Evolutionary conservation across 2,888 invertebrate species (phyloP).

Genomic region (Platycnemis pennipes): DNA sequence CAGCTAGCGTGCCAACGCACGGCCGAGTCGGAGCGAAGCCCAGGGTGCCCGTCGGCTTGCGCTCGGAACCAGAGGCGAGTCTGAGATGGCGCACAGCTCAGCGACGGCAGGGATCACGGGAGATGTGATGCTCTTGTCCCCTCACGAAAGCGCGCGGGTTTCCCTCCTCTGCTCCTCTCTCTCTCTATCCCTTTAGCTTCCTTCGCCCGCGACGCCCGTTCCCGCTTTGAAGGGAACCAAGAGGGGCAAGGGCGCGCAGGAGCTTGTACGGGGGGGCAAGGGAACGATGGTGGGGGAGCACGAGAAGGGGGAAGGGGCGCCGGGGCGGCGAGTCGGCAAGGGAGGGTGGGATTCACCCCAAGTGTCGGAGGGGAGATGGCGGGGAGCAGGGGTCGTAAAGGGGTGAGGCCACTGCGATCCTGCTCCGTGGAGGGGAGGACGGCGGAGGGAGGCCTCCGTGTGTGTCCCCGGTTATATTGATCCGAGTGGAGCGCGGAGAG

Average conservation of each 20-base stretch:
- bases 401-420: conserved; percentile 8
- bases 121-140: neutral
- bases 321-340: neutral
- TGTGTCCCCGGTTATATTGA: conserved; percentile 68
- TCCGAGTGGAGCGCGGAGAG: conserved; percentile 46
- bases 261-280: neutral
- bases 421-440: conserved; percentile 9
- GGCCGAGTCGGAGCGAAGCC: neutral
- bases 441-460: neutral
- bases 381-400: neutral
- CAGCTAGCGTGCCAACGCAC: neutral
- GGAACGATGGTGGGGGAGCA: neutral
- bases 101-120: neutral
- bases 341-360: neutral
- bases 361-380: neutral
- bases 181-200: neutral
- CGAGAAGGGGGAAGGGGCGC: neutral
- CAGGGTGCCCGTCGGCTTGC: neutral
- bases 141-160: conserved; percentile 1
- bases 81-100: neutral
- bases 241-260: neutral
- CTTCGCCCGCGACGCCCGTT: conserved; percentile 55
- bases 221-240: conserved; percentile 54
- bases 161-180: neutral
- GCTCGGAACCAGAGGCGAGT: neutral